Base-by-base conservation (phyloP, 2,888 invertebrate genomes). In the Terebella lapidaria region DNA sequence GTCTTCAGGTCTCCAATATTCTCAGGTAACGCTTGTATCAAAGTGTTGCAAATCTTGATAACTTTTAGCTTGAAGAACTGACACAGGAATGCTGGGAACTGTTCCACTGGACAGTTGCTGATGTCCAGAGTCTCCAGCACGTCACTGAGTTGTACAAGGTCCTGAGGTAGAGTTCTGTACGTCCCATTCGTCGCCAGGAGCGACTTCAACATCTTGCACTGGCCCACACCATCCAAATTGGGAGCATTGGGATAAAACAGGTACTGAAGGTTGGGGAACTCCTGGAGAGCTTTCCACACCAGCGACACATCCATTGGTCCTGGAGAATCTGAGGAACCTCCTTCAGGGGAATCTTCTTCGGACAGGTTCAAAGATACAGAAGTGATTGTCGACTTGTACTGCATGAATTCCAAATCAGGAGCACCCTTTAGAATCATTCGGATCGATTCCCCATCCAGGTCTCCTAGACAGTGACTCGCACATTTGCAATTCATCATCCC, bases 1-100 rank as follows among this genome's bases (percentile, higher is more conserved):
- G n/a, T 46, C 26, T 25, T 22, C 52, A 66, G 42, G 20, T 61
- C 35, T 5, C 66, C 66, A 47, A 66, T 55, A 42, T 66, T 47
- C 22, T 58, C 58, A 2, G 66, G 66, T 20, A 66, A 49, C 24
- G 54, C 30, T 24, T 30, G 29, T 26, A 66, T 46, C 15, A 62
- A 53, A 15, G 60, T 65, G 49, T 56, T 35, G 5, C 46, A 24
- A 22, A 63, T 3, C 5, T 45, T 29, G 15, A 66, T 58, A 3
- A 52, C 35, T 5, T 28, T 20, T 25, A 66, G 54, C 29, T 56
- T 26, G 1, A 35, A 24, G 46, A 65, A 58, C 20, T 45, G 28
- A 15, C 57, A 47, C 22, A 65, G 26, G 46, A 61, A 61, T 15
- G 52, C 58, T 2, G 65, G 65, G 2, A 65, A 29, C 22, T 25